These are phyloP conservation scores for Poecile atricapillus DNA, from an alignment of 2,113 vertebrate species.

Conservation along the genomic window DNA sequence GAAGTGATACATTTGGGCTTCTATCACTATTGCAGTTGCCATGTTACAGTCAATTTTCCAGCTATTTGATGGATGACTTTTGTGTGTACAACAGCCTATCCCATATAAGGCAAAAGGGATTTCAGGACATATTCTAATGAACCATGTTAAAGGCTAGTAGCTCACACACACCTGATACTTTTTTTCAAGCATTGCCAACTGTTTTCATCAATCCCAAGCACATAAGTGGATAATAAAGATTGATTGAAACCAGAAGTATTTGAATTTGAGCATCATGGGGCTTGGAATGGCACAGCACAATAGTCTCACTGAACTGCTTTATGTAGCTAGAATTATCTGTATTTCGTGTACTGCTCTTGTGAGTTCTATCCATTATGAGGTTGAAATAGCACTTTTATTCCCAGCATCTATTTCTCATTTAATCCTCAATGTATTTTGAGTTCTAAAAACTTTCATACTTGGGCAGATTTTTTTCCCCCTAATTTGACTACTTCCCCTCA, in stretches of 20 bases:
- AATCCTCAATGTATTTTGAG: background rate
- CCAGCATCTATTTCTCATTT: background rate
- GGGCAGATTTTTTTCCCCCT: background rate
- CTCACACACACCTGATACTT: constrained; percentile 57
- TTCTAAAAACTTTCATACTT: background rate
- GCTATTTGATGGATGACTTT: constrained; percentile 79
- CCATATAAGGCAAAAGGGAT: constrained; percentile 75
- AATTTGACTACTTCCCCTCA: background rate
- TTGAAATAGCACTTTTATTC: background rate
- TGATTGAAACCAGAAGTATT: background rate
- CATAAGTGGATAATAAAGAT: constrained; percentile 6
- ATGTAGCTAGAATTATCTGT: background rate
- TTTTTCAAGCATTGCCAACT: constrained; percentile 20
- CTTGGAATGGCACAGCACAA: background rate
- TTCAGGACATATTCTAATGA: constrained; percentile 68
- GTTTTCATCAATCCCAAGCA: constrained; percentile 44
- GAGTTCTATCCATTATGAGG: background rate
- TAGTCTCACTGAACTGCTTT: background rate
- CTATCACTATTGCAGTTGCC: constrained; percentile 42
- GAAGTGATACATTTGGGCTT: constrained; percentile 72
- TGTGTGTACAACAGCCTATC: constrained; percentile 64
- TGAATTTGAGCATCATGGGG: background rate
- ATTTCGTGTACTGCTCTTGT: background rate
- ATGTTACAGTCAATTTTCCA: constrained; percentile 59
- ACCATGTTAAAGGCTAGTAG: constrained; percentile 64